These are phyloP conservation scores for Pheosia tremula DNA, from an alignment of 2,888 invertebrate species.

Conservation along the genomic window DNA sequence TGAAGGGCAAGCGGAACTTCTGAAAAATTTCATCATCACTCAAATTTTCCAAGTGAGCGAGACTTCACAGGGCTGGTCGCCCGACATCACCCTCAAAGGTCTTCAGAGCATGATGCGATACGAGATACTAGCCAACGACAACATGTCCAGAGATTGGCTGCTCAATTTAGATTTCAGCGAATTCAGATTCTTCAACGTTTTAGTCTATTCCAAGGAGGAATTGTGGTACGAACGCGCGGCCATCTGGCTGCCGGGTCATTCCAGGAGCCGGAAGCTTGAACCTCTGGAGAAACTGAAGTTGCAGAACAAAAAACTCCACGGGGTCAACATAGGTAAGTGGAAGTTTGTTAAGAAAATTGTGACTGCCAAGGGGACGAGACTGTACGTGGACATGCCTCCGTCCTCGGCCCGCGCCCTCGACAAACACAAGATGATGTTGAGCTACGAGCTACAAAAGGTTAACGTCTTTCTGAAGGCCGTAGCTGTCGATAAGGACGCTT, in stretches of 20 bases:
- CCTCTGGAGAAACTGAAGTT: constrained; percentile 67
- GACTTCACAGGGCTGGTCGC: constrained; percentile 56
- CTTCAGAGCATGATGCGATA: constrained; percentile 61
- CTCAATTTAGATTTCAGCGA: constrained; percentile 61
- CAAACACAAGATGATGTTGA: constrained; percentile 63
- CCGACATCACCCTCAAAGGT: constrained; percentile 65
- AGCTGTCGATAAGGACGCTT: constrained; percentile 72
- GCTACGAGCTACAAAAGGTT: constrained; percentile 75
- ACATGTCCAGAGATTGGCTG: constrained; percentile 64
- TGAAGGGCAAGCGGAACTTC: constrained; percentile 48
- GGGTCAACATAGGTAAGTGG: constrained; percentile 68
- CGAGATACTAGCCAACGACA: constrained; percentile 63
- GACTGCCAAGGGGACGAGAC: constrained; percentile 63
- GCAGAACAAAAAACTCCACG: constrained; percentile 63
- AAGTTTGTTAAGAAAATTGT: constrained; percentile 71
- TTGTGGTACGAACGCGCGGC: constrained; percentile 76
- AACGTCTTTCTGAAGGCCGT: constrained; percentile 67
- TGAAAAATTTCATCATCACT: constrained; percentile 61
- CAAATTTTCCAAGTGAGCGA: constrained; percentile 58
- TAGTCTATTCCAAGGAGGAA: constrained; percentile 72
- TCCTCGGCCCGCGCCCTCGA: constrained; percentile 68
- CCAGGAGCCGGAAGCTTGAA: constrained; percentile 57
- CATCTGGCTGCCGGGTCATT: constrained; percentile 75
- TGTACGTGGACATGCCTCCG: constrained; percentile 77
- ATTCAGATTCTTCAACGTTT: constrained; percentile 58